Evolutionary conservation across 2,113 vertebrate genomes (phyloP).

Genomic region (crab-eating macaque (Macaca fascicularis)): T2T-MFA8v1.1 NC_088388.1:71801001-71801500

Average conservation of each 20-base stretch:
- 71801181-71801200: background rate
- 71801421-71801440: background rate
- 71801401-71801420: background rate
- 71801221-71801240: background rate
- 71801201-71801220: background rate
- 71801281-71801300: background rate
- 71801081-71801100: background rate
- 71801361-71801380: conserved; percentile 12
- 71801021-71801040: background rate
- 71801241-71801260: background rate
- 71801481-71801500: conserved; percentile 2
- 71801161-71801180: conserved; percentile 8
- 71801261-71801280: background rate
- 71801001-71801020: background rate
- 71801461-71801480: background rate
- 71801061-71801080: background rate
- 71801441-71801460: background rate
- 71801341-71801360: background rate
- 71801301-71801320: background rate
- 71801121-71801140: background rate
- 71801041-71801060: background rate
- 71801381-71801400: background rate
- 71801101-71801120: background rate
- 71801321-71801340: background rate
- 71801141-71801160: background rate